Percentiles rank a stretch among this genome's conserved stretches.
Evolutionary conservation across 1,140 invertebrate genomes (phyloP).

Genomic region (Drosophila eugracilis): DNA sequence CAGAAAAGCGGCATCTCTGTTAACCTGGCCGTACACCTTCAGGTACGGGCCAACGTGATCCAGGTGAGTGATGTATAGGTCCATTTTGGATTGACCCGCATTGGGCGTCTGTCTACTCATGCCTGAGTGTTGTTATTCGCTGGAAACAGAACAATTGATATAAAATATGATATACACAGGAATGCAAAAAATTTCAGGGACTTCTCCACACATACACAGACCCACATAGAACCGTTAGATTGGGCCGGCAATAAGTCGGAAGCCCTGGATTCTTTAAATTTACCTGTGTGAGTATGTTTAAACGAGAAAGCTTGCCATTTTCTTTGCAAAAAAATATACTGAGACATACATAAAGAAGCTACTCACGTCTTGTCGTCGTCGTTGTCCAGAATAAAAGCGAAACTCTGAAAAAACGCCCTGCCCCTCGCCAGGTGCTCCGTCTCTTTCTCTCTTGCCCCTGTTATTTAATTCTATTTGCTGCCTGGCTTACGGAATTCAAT

Average conservation of each 20-base stretch:
- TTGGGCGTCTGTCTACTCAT: conserved; percentile 58
- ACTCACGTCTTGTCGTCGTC: conserved; percentile 79
- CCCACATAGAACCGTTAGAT: conserved; percentile 22
- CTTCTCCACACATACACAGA: not conserved
- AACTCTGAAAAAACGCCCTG: conserved; percentile 64
- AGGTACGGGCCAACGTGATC: conserved; percentile 88
- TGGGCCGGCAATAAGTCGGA: not conserved
- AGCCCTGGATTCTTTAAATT: conserved; percentile 10
- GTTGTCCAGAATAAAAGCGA: conserved; percentile 68
- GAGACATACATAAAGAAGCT: too few relatives aligned
- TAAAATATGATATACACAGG: conserved; percentile 1
- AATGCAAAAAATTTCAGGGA: conserved; percentile 1
- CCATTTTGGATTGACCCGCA: conserved; percentile 34
- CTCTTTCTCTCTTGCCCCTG: conserved; percentile 19
- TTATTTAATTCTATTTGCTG: conserved; percentile 48
- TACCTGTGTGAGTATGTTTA: not conserved
- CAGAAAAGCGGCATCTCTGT: conserved; percentile 64
- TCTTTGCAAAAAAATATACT: too few relatives aligned
- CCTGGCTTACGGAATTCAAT: conserved; percentile 36
- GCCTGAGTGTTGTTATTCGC: conserved; percentile 47
- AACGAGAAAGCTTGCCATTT: conserved; percentile 12
- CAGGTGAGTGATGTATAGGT: conserved; percentile 87
- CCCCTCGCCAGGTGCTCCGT: conserved; percentile 48
- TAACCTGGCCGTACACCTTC: conserved; percentile 88
- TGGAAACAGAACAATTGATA: conserved; percentile 31